A percentile compares a stretch with the other conserved stretches of the same genome.
Conservation (phyloP, 2,797 vertebrate genomes). For the Huso huso region DNA sequence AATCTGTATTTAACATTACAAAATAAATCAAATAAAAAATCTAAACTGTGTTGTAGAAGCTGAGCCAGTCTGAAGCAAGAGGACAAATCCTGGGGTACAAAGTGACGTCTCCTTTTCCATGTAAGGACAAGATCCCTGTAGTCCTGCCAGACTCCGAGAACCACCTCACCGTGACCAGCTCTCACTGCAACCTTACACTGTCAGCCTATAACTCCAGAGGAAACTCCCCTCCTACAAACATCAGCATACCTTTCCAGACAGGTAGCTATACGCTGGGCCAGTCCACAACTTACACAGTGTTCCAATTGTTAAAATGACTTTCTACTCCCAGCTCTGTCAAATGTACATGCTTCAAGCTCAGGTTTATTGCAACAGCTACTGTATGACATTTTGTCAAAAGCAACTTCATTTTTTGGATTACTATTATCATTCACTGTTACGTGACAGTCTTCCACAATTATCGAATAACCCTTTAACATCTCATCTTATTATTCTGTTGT, state of each 20-base stretch:
- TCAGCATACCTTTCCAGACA: slow-evolving; percentile 16
- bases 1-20: background rate
- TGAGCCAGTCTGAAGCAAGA: slow-evolving; percentile 33
- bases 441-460: no score
- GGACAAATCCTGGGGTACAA: slow-evolving; percentile 44
- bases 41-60: slow-evolving; percentile 31
- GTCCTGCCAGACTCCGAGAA: no score
- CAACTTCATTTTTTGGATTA: no score
- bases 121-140: background rate
- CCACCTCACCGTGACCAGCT: slow-evolving; percentile 5
- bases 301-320: no score
- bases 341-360: no score
- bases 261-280: slow-evolving; percentile 6
- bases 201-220: slow-evolving; percentile 47
- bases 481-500: background rate
- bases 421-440: no score
- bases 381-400: no score
- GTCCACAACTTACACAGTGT: background rate
- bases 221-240: slow-evolving; percentile 28
- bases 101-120: slow-evolving; percentile 32
- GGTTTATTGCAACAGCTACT: no score
- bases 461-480: no score
- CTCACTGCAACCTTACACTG: slow-evolving; percentile 29
- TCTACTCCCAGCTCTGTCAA: no score
- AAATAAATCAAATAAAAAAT: background rate